Evolutionary conservation across 2,113 vertebrate species (phyloP).

Genomic region (Chaenogobius annularis): DNA sequence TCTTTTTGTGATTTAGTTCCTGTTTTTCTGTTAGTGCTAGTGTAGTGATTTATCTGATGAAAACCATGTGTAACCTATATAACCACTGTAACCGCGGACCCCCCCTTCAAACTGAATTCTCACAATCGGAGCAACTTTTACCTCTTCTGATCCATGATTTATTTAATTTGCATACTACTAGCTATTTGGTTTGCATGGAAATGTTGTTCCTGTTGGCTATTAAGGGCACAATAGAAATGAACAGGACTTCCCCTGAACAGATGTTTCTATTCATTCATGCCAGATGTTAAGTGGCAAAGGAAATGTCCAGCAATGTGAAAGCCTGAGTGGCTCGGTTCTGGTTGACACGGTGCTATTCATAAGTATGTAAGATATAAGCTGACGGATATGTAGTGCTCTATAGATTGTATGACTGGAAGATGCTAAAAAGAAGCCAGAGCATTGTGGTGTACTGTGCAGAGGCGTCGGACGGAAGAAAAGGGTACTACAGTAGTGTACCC

Average conservation of each 20-base stretch:
- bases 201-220: conserved; percentile 21
- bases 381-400: neutral
- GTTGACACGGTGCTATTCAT: neutral
- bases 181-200: conserved; percentile 7
- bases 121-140: conserved; percentile 31
- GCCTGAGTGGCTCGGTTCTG: neutral
- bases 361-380: no score
- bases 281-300: conserved; percentile 33
- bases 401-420: conserved; percentile 33
- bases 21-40: conserved; percentile 28
- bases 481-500: no score
- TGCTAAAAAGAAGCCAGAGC: conserved; percentile 14
- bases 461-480: neutral
- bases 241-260: conserved; percentile 50
- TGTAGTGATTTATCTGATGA: conserved; percentile 48
- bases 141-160: conserved; percentile 7
- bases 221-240: conserved; percentile 46
- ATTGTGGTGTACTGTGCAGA: conserved; percentile 16
- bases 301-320: conserved; percentile 37
- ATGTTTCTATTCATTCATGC: conserved; percentile 44
- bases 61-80: conserved; percentile 65
- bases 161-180: conserved; percentile 19
- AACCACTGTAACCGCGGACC: conserved; percentile 10
- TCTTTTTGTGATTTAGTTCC: neutral
- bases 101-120: conserved; percentile 34